Evolutionary conservation across 23 tunicate genomes (phyloP).

Genomic region (Halocynthia aurantium): DNA sequence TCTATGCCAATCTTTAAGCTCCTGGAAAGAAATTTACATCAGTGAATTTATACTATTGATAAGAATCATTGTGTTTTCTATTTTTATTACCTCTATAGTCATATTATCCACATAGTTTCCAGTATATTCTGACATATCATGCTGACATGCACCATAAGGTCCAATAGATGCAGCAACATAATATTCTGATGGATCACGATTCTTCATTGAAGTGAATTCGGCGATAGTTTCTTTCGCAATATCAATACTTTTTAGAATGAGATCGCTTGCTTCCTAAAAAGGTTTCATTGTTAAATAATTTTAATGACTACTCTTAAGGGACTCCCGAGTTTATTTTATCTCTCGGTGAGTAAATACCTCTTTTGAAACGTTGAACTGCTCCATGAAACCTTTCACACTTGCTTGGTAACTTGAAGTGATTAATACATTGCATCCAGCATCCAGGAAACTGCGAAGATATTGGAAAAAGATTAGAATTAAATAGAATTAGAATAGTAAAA

Average conservation of each 20-base stretch:
- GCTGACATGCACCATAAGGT: conserved; percentile 86
- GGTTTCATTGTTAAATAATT: too few relatives aligned
- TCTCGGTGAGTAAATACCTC: conserved; percentile 7
- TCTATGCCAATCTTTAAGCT: conserved; percentile 50
- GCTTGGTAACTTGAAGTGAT: conserved; percentile 79
- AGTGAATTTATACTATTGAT: neutral
- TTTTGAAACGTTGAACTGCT: conserved; percentile 37
- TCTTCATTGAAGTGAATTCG: conserved; percentile 11
- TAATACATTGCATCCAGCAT: conserved; percentile 76
- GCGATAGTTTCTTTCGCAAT: conserved; percentile 65
- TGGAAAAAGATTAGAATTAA: neutral
- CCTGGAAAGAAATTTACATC: neutral
- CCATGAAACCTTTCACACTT: conserved; percentile 53
- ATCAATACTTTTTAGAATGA: conserved; percentile 67
- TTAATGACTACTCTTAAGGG: too few relatives aligned
- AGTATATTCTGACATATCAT: conserved; percentile 90
- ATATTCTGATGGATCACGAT: neutral
- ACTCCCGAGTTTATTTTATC: neutral
- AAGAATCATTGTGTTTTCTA: neutral
- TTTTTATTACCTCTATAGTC: conserved; percentile 11
- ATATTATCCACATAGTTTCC: conserved; percentile 69
- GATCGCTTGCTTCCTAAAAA: conserved; percentile 37
- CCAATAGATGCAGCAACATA: conserved; percentile 80
- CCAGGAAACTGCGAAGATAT: conserved; percentile 17
- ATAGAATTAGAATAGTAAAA: too few relatives aligned